These are phyloP conservation scores for Drosophila takahashii DNA, from an alignment of 1,140 invertebrate genomes.

Conservation along the genomic window DNA sequence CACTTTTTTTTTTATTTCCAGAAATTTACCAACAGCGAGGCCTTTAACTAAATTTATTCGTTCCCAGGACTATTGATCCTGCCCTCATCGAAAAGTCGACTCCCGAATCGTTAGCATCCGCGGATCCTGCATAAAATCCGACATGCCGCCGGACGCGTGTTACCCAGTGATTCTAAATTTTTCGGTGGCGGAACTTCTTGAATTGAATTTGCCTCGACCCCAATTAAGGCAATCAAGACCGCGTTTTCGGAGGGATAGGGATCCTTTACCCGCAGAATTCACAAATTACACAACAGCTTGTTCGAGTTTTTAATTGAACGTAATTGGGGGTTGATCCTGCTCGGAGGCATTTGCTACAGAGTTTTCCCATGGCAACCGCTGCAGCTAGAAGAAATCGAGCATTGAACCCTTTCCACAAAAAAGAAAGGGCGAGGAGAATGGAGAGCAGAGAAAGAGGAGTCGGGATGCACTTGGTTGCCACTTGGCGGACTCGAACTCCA, in stretches of 20 bases:
- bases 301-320: slow-evolving; percentile 61
- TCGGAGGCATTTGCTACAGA: slow-evolving; percentile 29
- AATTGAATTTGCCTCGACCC: slow-evolving; percentile 51
- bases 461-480: slow-evolving; percentile 35
- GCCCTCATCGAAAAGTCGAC: slow-evolving; percentile 53
- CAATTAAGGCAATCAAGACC: slow-evolving; percentile 68
- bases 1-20: not conserved
- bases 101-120: slow-evolving; percentile 21
- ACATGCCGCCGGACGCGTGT: slow-evolving; percentile 55
- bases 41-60: not conserved
- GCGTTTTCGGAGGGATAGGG: slow-evolving; percentile 25
- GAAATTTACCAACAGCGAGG: not conserved
- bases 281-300: slow-evolving; percentile 27
- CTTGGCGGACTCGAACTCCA: slow-evolving; percentile 52
- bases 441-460: slow-evolving; percentile 10
- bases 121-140: slow-evolving; percentile 68
- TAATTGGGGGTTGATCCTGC: slow-evolving; percentile 71
- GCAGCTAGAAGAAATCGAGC: slow-evolving; percentile 63
- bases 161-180: slow-evolving; percentile 25
- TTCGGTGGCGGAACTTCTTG: slow-evolving; percentile 25
- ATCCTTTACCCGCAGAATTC: slow-evolving; percentile 73
- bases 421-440: slow-evolving; percentile 9
- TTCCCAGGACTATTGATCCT: slow-evolving; percentile 56
- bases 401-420: slow-evolving; percentile 70
- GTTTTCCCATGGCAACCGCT: slow-evolving; percentile 63